Evolutionary conservation across 2,888 invertebrate species (phyloP).

Genomic region (Amblyjoppa proteus): DNA sequence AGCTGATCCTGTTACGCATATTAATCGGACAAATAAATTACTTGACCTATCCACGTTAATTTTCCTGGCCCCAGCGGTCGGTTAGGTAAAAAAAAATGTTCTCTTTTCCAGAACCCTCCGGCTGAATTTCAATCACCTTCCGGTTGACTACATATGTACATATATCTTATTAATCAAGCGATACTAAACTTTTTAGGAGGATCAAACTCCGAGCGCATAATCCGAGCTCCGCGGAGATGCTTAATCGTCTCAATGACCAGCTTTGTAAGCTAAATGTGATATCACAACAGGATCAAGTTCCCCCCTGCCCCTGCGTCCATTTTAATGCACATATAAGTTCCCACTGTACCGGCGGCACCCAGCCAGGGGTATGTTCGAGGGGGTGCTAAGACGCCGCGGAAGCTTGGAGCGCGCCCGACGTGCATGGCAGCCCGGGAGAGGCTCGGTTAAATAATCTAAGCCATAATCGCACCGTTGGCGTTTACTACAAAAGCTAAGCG

Average conservation of each 20-base stretch:
- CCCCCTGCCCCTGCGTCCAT: not conserved
- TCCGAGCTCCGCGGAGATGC: not conserved
- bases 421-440: not conserved
- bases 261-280: slow-evolving; percentile 6
- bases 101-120: too few relatives aligned
- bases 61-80: not conserved
- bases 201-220: not conserved
- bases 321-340: not conserved
- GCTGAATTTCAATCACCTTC: too few relatives aligned
- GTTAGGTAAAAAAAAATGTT: too few relatives aligned
- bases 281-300: slow-evolving; percentile 1
- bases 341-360: not conserved
- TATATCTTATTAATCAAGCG: not conserved
- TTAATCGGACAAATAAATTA: not conserved
- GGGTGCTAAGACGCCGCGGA: not conserved
- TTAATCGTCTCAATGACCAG: not conserved
- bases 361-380: not conserved
- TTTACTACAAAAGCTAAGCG: slow-evolving; percentile 54
- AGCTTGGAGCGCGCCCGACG: not conserved
- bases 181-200: not conserved
- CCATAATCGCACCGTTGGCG: slow-evolving; percentile 35
- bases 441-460: slow-evolving; percentile 43
- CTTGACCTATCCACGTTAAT: not conserved
- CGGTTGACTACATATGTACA: not conserved
- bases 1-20: too few relatives aligned